phyloP scores from a whole-genome alignment of 2,113 vertebrate species.

The Steatornis caripensis region DNA sequence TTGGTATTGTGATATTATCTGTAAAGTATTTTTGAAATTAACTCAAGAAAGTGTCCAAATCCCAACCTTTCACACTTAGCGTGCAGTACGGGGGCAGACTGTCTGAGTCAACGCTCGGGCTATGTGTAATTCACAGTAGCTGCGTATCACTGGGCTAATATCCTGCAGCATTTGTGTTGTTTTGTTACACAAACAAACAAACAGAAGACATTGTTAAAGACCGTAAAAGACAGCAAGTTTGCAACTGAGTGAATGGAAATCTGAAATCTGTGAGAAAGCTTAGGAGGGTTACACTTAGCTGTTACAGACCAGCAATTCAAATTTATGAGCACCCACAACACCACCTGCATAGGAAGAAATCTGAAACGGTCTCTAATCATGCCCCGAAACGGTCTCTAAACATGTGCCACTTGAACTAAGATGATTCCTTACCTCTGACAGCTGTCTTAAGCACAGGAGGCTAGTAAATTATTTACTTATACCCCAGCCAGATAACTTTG shows the following conservation, averaged over 20 bases:
- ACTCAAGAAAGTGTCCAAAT: constrained; percentile 6
- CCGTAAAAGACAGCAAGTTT: neutral
- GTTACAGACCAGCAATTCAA: neutral
- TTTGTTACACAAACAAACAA: neutral
- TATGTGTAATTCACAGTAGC: neutral
- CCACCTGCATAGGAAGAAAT: constrained; percentile 30
- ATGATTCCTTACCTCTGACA: neutral
- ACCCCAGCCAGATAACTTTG: neutral
- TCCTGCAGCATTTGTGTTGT: neutral
- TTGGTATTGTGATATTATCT: neutral
- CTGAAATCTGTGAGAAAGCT: neutral
- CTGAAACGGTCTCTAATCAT: neutral
- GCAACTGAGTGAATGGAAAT: neutral
- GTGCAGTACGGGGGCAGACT: neutral
- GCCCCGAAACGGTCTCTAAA: neutral
- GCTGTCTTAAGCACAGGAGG: neutral
- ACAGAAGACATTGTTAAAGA: neutral
- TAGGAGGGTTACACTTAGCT: neutral
- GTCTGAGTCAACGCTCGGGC: neutral
- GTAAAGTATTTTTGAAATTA: constrained; percentile 12
- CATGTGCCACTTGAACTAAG: neutral
- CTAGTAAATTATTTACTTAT: neutral
- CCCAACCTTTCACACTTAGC: neutral
- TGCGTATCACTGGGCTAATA: neutral
- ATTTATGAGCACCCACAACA: neutral